Conservation (phyloP, 2,113 vertebrate species). For the Boulengeromyrus knoepffleri region DNA sequence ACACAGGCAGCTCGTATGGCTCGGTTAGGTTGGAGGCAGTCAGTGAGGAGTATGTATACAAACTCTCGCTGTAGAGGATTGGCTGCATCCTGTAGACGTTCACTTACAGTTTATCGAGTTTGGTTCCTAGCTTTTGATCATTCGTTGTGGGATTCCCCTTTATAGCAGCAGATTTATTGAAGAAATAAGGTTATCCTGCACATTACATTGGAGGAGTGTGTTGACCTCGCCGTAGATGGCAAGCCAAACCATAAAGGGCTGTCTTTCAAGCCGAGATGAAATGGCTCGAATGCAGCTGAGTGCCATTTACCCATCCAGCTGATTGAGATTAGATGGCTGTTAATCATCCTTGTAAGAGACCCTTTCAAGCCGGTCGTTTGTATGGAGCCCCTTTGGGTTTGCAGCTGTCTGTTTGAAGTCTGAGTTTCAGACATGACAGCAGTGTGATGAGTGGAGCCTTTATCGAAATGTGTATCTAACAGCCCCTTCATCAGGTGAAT, state of each 20-base stretch:
- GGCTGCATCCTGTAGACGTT: background rate
- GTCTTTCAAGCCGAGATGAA: background rate
- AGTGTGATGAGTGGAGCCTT: background rate
- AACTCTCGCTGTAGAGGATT: background rate
- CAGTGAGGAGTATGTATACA: background rate
- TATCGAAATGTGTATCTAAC: background rate
- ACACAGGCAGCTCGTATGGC: background rate
- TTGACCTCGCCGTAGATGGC: background rate
- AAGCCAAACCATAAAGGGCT: background rate
- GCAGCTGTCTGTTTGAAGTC: background rate
- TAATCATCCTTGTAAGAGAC: background rate
- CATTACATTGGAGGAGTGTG: background rate
- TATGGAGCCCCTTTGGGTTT: background rate
- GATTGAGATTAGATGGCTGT: background rate
- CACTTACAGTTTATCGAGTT: background rate
- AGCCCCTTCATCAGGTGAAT: background rate
- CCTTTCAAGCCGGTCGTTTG: background rate
- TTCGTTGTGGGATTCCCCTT: background rate
- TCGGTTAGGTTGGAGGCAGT: background rate
- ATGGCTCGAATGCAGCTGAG: background rate
- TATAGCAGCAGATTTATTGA: background rate
- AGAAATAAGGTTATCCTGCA: background rate
- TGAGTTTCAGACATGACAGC: background rate
- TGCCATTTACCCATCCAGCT: background rate
- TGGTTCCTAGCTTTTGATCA: background rate